phyloP scores from a whole-genome alignment of 1,140 invertebrate species.

The Hypothenemus hampei region DNA sequence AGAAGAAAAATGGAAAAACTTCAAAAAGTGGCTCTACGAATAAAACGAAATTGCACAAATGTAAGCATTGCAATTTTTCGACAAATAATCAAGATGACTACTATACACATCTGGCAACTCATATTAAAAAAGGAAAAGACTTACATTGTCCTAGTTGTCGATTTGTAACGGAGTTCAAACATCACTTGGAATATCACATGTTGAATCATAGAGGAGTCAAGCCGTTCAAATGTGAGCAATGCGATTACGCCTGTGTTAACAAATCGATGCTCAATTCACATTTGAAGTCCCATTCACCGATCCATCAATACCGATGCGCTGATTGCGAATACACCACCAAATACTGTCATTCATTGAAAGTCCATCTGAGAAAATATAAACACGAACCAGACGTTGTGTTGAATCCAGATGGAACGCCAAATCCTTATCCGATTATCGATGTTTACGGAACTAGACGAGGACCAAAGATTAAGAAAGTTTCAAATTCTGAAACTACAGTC shows the following conservation, averaged over 20 bases:
- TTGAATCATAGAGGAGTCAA: constrained; percentile 93
- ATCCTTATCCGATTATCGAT: constrained; percentile 82
- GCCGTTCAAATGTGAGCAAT: constrained; percentile 93
- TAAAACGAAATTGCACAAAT: constrained; percentile 83
- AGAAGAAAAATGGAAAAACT: no score
- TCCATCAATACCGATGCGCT: constrained; percentile 93
- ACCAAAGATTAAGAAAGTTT: constrained; percentile 62
- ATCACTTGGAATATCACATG: constrained; percentile 94
- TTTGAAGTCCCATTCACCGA: constrained; percentile 94
- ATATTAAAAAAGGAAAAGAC: constrained; percentile 91
- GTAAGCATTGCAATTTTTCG: constrained; percentile 86
- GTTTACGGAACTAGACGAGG: constrained; percentile 84
- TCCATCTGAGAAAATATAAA: constrained; percentile 88
- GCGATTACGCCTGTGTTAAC: constrained; percentile 92
- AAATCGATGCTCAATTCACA: constrained; percentile 99
- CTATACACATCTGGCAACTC: constrained; percentile 85
- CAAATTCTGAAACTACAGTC: neutral
- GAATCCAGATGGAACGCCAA: constrained; percentile 82
- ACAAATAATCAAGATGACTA: constrained; percentile 85
- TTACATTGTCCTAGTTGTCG: constrained; percentile 88
- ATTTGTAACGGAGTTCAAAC: constrained; percentile 98
- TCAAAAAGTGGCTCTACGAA: no score
- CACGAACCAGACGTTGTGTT: constrained; percentile 83
- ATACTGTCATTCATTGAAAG: constrained; percentile 95
- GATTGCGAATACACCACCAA: constrained; percentile 98